Conservation (phyloP, 2,888 invertebrate genomes). For the Elmis aenea region DNA sequence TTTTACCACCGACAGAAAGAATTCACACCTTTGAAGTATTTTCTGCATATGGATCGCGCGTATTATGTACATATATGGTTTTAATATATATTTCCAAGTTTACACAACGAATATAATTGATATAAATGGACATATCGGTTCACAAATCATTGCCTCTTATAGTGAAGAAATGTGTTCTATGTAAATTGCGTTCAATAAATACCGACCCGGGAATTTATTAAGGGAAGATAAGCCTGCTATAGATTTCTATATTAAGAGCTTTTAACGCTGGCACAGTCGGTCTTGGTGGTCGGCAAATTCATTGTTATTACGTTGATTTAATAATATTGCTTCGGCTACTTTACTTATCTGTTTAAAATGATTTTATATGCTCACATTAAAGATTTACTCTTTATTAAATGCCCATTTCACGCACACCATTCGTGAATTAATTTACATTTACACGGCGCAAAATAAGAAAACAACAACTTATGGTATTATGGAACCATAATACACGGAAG, state of each 20-base stretch:
- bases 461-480: too few species aligned
- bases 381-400: too few species aligned
- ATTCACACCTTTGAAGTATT: too few species aligned
- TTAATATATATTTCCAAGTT: slow-evolving; percentile 23
- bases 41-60: too few species aligned
- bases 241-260: slow-evolving; percentile 35
- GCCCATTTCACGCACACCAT: too few species aligned
- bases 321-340: slow-evolving; percentile 28
- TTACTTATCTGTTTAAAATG: slow-evolving; percentile 29
- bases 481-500: too few species aligned
- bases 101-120: slow-evolving; percentile 31
- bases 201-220: slow-evolving; percentile 34
- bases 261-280: slow-evolving; percentile 8
- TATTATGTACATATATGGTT: too few species aligned
- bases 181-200: slow-evolving; percentile 42
- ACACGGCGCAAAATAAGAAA: too few species aligned
- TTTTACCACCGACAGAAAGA: too few species aligned
- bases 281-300: slow-evolving; percentile 23
- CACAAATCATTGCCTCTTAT: slow-evolving; percentile 33
- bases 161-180: slow-evolving; percentile 43
- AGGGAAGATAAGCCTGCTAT: slow-evolving; percentile 27
- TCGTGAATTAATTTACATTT: too few species aligned
- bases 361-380: too few species aligned
- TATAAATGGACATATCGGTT: slow-evolving; percentile 28
- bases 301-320: slow-evolving; percentile 28